Evolutionary conservation across 2,797 vertebrate species (phyloP).

Genomic region (Anomalospiza imberbis): DNA sequence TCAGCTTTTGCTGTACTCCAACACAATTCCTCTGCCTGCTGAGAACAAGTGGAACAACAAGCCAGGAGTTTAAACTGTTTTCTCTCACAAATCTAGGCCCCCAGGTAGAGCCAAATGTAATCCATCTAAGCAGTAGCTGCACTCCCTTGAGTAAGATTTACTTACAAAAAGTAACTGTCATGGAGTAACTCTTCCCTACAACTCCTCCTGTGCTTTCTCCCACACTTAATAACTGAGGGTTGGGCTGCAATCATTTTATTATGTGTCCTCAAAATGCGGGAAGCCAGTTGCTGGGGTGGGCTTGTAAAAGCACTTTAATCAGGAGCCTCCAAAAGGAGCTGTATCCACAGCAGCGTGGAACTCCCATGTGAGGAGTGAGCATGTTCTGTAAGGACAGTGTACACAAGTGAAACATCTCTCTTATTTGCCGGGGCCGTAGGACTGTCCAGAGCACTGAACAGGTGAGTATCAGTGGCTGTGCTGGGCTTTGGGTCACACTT

Average conservation of each 20-base stretch:
- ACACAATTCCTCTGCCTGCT: neutral
- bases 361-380: rapidly evolving
- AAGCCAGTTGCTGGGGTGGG: neutral
- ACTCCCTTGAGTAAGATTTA: neutral
- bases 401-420: neutral
- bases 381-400: rapidly evolving
- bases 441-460: neutral
- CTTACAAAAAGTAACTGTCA: neutral
- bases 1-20: neutral
- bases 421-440: rapidly evolving
- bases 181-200: neutral
- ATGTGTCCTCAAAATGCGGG: neutral
- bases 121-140: neutral
- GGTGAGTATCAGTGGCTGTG: neutral
- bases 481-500: neutral
- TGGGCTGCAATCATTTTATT: neutral
- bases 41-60: neutral
- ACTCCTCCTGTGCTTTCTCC: neutral
- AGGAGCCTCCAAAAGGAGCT: neutral
- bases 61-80: constrained; percentile 22
- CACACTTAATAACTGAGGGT: neutral
- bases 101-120: neutral
- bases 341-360: rapidly evolving
- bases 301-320: neutral
- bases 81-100: neutral